Base-by-base conservation (phyloP, 2,888 invertebrate genomes). In the Aspidiotus rigidus region DNA sequence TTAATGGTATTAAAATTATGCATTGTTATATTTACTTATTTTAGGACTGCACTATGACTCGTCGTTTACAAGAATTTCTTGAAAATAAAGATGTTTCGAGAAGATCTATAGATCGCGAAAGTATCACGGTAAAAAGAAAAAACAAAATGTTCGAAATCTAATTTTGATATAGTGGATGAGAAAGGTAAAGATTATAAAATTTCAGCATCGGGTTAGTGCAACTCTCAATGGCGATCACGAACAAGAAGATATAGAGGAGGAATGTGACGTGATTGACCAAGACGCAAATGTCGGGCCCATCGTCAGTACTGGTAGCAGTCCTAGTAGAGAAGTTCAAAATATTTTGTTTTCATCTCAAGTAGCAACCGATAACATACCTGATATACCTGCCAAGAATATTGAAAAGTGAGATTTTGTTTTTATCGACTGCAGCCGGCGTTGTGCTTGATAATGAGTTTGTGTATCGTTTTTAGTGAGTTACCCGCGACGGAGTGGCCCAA, bases 271-370 rank as follows among this genome's bases (percentile, higher is more conserved):
- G 9, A 42, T 42, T 10, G 64, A 64, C 28, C 57, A 44, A 49
- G 56, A 64, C 13, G 56, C 53, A 9, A 64, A 64, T 16, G 69
- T 62, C 7, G 61, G 62, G 44, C 62, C 61, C 44, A 71, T 71
- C 5, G 44, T 57, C 7, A 90, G 90, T 64, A 89, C 88, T n/a
- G 90, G 90, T 13, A 92, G 92, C 71, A 92, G 91, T 77, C 92
- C 93, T 7, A 92, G 92, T 75, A 82, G 91, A 28, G 93, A 94
- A 80, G 93, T 93, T 28, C 87, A 90, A 77, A 88, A 93, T 80
- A 93, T 93, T 74, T 81, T 93, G 77, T 85, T 87, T 7, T 82
- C 87, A 57, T 53, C 11, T 44, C 39, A 59, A 9, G 69, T n/a
- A 2, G 44, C 40, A 15, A 57, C 56, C 41, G 56, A 64, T 17